Base-by-base conservation (phyloP, 1,140 invertebrate species). In the Lasaia peninsularis region DNA sequence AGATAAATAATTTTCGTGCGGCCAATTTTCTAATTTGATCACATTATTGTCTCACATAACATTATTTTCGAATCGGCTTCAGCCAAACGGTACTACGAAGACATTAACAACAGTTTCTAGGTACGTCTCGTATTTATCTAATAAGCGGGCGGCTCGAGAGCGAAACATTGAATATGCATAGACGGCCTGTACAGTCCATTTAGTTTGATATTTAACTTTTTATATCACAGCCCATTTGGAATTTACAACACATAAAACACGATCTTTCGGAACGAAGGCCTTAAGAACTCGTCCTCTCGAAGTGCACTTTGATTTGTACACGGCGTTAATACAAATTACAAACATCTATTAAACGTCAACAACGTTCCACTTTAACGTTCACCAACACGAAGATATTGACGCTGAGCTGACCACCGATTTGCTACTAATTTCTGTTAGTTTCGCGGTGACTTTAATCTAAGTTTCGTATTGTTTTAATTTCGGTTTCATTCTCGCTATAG, bases 191-290 rank as follows among this genome's bases (percentile, higher is more conserved):
- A 92, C 91, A 92, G 88, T 91, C 88, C 88, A 90, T 79, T 40
- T 90, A 92, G 89, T 91, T 90, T 91, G 91, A 92, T 84, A 83
- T 91, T 80, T 84, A 86, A 85, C 90, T 70, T 90, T 89, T 91
- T 91, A 92, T 92, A 91, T 92, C 92, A 92, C 92, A 92, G 92
- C 91, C 91, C 91, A 92, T 92, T 92, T 92, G 91, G 91, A 92
- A 92, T 92, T 92, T 92, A 88, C 76, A 88, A 86, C 82, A 86
- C 75, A 86, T 83, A 82, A 85, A 83, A 82, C 71, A 82, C 68
- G 76, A 79, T 84, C 72, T 84, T 82, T 83, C 56, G 76, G 73
- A 86, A 82, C 75, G 73, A 80, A 81, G 80, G 76, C 75, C 73
- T 65, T 80, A 81, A 78, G 73, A 76, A 72, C 70, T 78, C 69